Evolutionary conservation across 2,888 invertebrate species (phyloP), one percentile per base, ranked within the genome.

Genomic region (Lydus trimaculatus): DNA sequence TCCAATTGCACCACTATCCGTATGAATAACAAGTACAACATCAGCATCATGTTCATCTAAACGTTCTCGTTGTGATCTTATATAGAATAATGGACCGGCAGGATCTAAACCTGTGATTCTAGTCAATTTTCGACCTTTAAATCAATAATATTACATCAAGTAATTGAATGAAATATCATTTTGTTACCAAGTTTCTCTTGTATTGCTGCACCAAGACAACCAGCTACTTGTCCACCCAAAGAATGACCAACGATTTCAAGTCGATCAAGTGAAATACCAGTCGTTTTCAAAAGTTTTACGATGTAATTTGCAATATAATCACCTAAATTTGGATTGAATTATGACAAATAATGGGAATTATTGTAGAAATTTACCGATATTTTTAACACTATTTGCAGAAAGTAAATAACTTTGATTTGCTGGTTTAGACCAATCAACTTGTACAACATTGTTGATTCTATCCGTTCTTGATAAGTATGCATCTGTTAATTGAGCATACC

Each of bases 221-320:
- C 69, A 11, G 72, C 69, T 5, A 71, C 63, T 31, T 71, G 73
- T 13, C 65, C 68, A 2, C 73, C 73, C 25, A 71, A 61, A 13
- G 65, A 68, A 23, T 68, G 71, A 13, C 70, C 67, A 36, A 63
- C 66, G 2, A 70, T 59, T n/a, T 70, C 20, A 13, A 61, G 17
- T 17, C 36, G 33, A 20, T 23, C 52, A 13, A 52, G 20, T 5
- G 52, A 11, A 5, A 25, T 52, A 4, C 23, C 23, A 4, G 25
- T 8, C 5, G 17, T 23, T 11, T 52, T 1, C 0, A 52, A 1
- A 15, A 52, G 13, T 25, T 52, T 11, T 4, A 4, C 13, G 20
- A 52, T 52, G 2, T 52, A 52, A 5, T 52, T 25, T 13, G 23
- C 52, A 25, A 52, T 52, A 25, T 23, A 52, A 25, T 52, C 52